A percentile compares a stretch with the other conserved stretches of the same genome.
These are phyloP conservation scores for Epizoanthus ramosus DNA, from an alignment of 92 coral and sea anemone genomes.

Conservation along the genomic window DNA sequence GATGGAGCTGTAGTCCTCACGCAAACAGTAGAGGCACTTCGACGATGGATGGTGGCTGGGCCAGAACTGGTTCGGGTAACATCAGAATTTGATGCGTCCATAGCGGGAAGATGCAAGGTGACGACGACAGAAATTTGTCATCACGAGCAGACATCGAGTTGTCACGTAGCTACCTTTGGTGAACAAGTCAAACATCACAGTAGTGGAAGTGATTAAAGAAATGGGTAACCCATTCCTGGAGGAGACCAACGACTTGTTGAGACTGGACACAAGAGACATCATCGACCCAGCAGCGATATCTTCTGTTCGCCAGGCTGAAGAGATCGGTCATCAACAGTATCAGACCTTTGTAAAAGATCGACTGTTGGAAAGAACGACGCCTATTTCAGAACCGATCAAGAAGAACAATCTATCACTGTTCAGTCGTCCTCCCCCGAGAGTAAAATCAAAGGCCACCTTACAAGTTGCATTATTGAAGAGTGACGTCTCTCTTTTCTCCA, in stretches of 20 bases:
- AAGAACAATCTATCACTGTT: constrained; percentile 34
- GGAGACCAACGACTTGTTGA: no score
- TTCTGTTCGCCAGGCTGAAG: no score
- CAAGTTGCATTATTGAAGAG: background rate
- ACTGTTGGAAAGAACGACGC: constrained; percentile 19
- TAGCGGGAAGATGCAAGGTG: constrained; percentile 33
- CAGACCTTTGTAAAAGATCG: constrained; percentile 39
- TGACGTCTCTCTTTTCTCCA: background rate
- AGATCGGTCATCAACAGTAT: constrained; percentile 36
- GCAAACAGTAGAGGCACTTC: constrained; percentile 32
- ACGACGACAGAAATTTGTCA: constrained; percentile 14
- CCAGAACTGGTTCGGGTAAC: no score
- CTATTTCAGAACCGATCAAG: constrained; percentile 29
- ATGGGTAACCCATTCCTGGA: no score
- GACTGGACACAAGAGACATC: no score
- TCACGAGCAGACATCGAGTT: no score
- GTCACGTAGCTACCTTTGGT: no score
- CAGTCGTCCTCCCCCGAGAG: constrained; percentile 19
- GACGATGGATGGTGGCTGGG: constrained; percentile 57
- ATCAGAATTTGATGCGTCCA: no score
- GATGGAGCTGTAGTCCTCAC: constrained; percentile 15
- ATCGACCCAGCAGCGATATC: no score
- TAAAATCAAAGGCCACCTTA: constrained; percentile 16
- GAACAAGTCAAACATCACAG: no score
- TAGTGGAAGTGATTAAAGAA: no score